phyloP scores from a whole-genome alignment of 2,888 invertebrate genomes.

The Caenorhabditis sp. region DNA sequence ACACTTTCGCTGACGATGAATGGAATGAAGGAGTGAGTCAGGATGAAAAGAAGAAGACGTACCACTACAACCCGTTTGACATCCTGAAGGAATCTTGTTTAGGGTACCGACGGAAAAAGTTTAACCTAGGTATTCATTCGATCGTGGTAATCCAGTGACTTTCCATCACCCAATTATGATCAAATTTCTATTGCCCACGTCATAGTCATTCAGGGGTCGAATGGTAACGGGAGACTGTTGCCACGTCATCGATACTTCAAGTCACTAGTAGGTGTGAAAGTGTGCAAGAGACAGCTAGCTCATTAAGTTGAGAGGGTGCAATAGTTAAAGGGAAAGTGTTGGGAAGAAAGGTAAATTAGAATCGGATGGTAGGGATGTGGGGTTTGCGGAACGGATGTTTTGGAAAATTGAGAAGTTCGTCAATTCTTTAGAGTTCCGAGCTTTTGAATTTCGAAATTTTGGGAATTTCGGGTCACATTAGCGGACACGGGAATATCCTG shows the following conservation, averaged over 20 bases:
- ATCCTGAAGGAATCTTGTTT: conserved; percentile 16
- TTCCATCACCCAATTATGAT: conserved; percentile 19
- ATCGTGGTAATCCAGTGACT: background rate
- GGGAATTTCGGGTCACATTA: too few species aligned
- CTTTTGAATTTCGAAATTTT: too few species aligned
- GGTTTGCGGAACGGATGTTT: too few species aligned
- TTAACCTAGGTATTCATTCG: background rate
- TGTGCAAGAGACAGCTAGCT: conserved; percentile 13
- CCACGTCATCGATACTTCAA: conserved; percentile 23
- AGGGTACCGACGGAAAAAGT: background rate
- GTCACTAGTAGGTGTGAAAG: conserved; percentile 26
- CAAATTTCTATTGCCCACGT: conserved; percentile 22
- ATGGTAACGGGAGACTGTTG: conserved; percentile 7
- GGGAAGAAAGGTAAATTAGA: too few species aligned
- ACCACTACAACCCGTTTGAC: conserved; percentile 38
- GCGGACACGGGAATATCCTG: too few species aligned
- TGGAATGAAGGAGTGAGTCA: conserved; percentile 37
- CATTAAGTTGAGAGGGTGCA: conserved; percentile 4
- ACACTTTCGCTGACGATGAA: conserved; percentile 58
- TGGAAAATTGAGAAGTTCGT: too few species aligned
- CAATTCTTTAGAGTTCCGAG: too few species aligned
- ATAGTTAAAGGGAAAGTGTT: background rate
- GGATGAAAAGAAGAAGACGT: conserved; percentile 3
- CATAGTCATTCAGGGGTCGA: conserved; percentile 21
- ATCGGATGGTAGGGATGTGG: too few species aligned